Conservation (phyloP, 2,113 vertebrate genomes). For the Hyperopisus bebe region DNA sequence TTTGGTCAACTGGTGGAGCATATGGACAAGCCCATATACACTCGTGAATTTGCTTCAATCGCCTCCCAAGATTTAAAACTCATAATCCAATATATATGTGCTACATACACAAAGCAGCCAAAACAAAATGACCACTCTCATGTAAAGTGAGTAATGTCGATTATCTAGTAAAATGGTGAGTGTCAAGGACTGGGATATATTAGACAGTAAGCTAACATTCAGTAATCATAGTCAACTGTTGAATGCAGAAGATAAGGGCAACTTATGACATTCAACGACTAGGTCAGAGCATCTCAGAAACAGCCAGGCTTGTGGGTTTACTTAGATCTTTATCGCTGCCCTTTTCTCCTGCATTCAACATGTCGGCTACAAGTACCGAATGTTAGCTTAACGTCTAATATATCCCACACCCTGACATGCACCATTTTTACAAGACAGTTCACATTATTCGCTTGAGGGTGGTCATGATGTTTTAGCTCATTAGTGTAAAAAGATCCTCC, state of each 20-base stretch:
- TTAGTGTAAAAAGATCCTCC: neutral
- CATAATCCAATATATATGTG: neutral
- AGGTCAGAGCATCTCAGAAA: neutral
- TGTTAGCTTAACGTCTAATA: neutral
- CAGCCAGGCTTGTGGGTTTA: neutral
- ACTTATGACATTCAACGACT: neutral
- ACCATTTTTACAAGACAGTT: neutral
- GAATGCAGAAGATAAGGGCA: neutral
- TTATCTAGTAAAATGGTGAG: neutral
- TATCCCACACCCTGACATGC: neutral
- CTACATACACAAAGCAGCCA: neutral
- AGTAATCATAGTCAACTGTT: neutral
- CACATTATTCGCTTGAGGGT: neutral
- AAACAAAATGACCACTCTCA: neutral
- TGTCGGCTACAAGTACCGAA: neutral
- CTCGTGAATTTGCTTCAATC: neutral
- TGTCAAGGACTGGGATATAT: neutral
- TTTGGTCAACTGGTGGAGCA: neutral
- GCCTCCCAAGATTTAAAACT: neutral
- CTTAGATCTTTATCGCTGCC: neutral
- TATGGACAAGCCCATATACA: neutral
- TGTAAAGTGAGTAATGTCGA: neutral
- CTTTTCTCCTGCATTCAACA: neutral
- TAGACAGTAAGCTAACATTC: neutral
- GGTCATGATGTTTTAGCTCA: neutral